Evolutionary conservation across 2,888 invertebrate species (phyloP).

Genomic region (Eutolmus rufibarbis): DNA sequence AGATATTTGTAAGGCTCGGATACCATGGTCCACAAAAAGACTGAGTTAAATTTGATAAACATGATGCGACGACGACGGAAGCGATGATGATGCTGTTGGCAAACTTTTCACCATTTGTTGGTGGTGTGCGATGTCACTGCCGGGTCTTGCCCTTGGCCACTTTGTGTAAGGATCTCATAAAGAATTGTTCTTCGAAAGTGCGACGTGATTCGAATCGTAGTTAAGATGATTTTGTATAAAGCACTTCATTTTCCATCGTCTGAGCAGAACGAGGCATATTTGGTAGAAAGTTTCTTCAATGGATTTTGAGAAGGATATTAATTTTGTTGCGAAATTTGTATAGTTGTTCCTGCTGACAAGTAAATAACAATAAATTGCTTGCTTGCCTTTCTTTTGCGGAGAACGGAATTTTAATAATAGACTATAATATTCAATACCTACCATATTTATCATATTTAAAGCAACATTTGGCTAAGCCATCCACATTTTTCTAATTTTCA

Average conservation of each 20-base stretch:
- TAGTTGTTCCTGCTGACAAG: background rate
- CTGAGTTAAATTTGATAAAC: background rate
- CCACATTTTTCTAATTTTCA: background rate
- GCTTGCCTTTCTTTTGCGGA: background rate
- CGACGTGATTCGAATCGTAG: slow-evolving; percentile 11
- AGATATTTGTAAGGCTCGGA: background rate
- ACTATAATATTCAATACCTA: background rate
- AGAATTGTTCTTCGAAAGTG: background rate
- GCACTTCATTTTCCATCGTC: background rate
- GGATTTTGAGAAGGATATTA: background rate
- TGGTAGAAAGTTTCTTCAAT: background rate
- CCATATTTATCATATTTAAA: no score
- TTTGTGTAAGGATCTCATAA: background rate
- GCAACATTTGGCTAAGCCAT: background rate
- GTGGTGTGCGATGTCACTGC: background rate
- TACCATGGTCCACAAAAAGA: background rate
- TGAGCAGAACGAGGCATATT: background rate
- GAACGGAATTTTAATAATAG: background rate
- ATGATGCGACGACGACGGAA: background rate
- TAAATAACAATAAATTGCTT: background rate
- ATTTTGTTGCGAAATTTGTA: background rate
- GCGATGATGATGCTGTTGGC: background rate
- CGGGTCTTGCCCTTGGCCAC: background rate
- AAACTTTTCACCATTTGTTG: background rate
- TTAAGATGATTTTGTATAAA: background rate